Percentiles rank a stretch among this genome's conserved stretches.
phyloP scores from a whole-genome alignment of 2,888 invertebrate species.

The Hartigia nigra region DNA sequence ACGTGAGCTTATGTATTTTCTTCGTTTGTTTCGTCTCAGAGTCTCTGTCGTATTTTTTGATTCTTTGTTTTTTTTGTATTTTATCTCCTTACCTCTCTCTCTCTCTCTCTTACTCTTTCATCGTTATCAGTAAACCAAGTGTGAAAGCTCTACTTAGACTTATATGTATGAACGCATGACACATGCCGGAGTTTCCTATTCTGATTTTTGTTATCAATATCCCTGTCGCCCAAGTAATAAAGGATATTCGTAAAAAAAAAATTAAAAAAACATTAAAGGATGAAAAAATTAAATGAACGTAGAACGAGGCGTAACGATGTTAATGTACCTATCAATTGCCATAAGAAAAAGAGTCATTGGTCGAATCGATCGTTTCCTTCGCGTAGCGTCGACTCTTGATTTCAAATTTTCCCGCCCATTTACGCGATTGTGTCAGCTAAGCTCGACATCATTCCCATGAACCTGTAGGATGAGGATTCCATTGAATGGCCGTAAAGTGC shows the following conservation, averaged over 20 bases:
- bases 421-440: neutral
- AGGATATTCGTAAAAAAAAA: no score
- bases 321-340: neutral
- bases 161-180: neutral
- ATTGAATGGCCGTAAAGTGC: neutral
- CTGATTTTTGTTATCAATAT: no score
- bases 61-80: neutral
- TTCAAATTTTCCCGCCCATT: neutral
- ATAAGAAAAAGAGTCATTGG: no score
- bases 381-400: neutral
- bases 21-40: neutral
- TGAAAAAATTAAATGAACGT: neutral
- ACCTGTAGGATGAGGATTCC: neutral
- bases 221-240: no score
- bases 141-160: neutral
- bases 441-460: neutral
- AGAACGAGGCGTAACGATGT: neutral
- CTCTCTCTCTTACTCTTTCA: neutral
- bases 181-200: neutral
- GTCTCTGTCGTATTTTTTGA: neutral
- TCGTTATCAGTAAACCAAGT: neutral
- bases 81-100: neutral
- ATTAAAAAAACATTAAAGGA: neutral
- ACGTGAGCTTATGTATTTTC: neutral
- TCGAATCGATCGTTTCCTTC: neutral